phyloP scores from a whole-genome alignment of 2,113 vertebrate species.

The Narcine bancroftii region DNA sequence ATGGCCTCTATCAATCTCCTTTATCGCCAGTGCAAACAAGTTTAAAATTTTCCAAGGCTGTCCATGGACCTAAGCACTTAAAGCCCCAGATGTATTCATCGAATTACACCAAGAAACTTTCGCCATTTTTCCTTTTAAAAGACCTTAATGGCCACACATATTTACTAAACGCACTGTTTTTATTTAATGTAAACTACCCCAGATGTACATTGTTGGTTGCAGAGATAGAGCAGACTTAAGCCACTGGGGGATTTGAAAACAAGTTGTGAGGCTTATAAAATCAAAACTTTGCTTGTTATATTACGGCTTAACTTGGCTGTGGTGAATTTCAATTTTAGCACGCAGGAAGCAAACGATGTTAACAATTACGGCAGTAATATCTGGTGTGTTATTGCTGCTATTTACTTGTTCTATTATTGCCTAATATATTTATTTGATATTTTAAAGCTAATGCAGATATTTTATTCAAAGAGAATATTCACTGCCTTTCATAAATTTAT shows the following conservation, averaged over 20 bases:
- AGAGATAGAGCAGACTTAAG: not conserved
- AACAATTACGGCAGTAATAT: not conserved
- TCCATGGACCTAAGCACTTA: not conserved
- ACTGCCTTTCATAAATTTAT: not conserved
- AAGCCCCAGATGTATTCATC: not conserved
- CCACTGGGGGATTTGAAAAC: not conserved
- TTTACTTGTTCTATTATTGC: constrained; percentile 5
- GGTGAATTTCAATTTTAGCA: not conserved
- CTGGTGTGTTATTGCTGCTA: not conserved
- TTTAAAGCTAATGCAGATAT: not conserved
- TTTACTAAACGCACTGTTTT: not conserved
- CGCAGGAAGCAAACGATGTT: not conserved
- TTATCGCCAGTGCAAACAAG: not conserved
- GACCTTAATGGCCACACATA: not conserved
- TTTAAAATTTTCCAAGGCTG: not conserved
- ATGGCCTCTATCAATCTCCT: not conserved
- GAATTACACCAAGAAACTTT: too few relatives aligned
- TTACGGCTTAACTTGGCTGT: not conserved
- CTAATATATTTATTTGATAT: not conserved
- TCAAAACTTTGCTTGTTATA: not conserved
- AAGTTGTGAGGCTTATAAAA: not conserved
- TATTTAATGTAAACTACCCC: not conserved
- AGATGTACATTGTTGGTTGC: not conserved
- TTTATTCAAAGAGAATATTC: not conserved
- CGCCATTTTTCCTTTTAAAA: too few relatives aligned